Evolutionary conservation across 2,888 invertebrate species (phyloP).

Genomic region (Platypus cylindrus): DNA sequence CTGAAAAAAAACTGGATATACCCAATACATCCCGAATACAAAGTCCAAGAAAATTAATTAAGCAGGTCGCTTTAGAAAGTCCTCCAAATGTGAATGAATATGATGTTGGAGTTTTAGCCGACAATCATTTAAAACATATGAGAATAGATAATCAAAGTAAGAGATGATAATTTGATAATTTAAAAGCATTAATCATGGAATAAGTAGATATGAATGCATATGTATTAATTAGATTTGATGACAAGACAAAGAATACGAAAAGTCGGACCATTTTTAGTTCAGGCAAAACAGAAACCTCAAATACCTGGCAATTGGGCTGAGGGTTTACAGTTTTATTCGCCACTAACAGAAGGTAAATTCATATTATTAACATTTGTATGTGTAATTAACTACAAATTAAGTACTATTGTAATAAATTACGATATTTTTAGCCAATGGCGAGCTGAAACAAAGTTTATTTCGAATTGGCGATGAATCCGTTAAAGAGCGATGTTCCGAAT

Average conservation of each 20-base stretch:
- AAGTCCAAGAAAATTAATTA: constrained; percentile 53
- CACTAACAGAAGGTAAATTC: constrained; percentile 23
- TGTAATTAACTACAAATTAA: not conserved
- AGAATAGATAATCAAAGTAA: constrained; percentile 30
- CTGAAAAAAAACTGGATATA: constrained; percentile 17
- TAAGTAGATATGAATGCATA: too few species aligned
- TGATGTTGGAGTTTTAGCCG: constrained; percentile 20
- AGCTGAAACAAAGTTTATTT: constrained; percentile 48
- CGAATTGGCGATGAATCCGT: constrained; percentile 60
- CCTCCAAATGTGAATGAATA: constrained; percentile 40
- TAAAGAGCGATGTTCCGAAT: constrained; percentile 72
- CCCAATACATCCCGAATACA: constrained; percentile 36
- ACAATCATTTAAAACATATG: constrained; percentile 22
- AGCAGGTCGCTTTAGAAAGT: constrained; percentile 59
- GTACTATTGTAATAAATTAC: not conserved
- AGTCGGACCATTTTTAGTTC: constrained; percentile 41
- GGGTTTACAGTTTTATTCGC: constrained; percentile 29
- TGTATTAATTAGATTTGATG: too few species aligned
- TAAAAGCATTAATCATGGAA: too few species aligned
- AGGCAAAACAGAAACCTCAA: constrained; percentile 39
- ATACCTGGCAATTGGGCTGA: constrained; percentile 43
- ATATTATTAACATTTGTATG: not conserved
- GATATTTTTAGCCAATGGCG: constrained; percentile 18
- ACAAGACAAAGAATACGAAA: constrained; percentile 43
- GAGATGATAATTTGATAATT: too few species aligned